Evolutionary conservation across 2,797 vertebrate species (phyloP), one percentile per base, ranked within the genome.

Genomic region (Crenuchus spilurus): DNA sequence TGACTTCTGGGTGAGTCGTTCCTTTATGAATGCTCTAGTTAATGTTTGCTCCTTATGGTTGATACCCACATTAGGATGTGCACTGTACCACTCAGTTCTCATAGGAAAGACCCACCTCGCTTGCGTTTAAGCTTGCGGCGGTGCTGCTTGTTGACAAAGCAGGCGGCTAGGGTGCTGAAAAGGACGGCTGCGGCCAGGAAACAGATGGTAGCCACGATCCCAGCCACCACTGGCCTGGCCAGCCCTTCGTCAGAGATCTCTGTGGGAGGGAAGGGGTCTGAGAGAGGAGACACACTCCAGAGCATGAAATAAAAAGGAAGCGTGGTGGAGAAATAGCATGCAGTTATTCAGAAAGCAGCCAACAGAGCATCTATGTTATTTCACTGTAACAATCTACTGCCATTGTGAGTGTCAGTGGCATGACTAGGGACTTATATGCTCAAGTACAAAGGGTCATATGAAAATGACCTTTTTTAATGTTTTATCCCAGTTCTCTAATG

Each of bases 81-180:
- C 24, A 26, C 1, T 58, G 46, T 22, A 16, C 0, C 18, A 22
- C 14, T 13, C 4, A 3, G 24, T 68, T 49, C 44, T 9, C 18
- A 9, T 16, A 55, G 26, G 20, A 22, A 44, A 7, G 42, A 81
- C 94, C 84, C 81, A 99, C 98, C 97, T 95, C 96, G 96, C 91
- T 98, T 99, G 81, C 96, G 95, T 82, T 98, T 99, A 83, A 98
- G 94, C 89, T 99, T 99, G 84, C 96, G 96, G 58, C 96, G 96
- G 81, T 98, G 95, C 87, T 99, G 97, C 86, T 96, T 96, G 90
- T 99, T 99, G 86, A 99, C 98, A 52, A 99, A 98, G 91, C 97
- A 99, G 82, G 97, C 98, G 0, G 98, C 97, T 35, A 99, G 93
- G 16, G 98, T 99, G 90, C 98, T 99, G 87, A 99, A 99, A 73